Base-by-base conservation (phyloP, 2,888 invertebrate species). In the Dexiosoma caninum region DNA sequence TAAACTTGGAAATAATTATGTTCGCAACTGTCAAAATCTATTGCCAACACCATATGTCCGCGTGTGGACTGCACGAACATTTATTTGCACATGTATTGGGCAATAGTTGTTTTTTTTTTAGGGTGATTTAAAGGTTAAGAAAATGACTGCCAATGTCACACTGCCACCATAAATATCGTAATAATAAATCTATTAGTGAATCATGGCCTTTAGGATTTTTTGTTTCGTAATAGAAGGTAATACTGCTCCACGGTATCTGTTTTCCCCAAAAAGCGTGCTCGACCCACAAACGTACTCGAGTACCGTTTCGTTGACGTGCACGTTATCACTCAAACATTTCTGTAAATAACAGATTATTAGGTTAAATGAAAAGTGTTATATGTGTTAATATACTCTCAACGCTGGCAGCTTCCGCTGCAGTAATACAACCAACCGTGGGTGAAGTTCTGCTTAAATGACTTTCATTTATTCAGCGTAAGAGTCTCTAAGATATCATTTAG, bases 281-380 rank as follows among this genome's bases (percentile, higher is more conserved):
- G 30, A 71, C 30, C 55, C 10, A 55, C 10, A 71, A 30, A 30
- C 51, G 16, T 23, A 35, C 62, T 72, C 55, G 40, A 60, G 71
- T 40, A 35, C 30, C 42, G 32, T 60, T 57, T 44, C 19, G 37
- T 60, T 71, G 10, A 35, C 14, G 35, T 9, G 12, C 19, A 40
- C 46, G 40, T 14, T 37, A 5, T 14, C 37, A 7, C 21, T 46
- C 30, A 32, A 0, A 12, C 37, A 40, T 12, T n/a, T 16, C 37
- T 40, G 16, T 5, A 70, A 74, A 74, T 30, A 30, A 19, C 35
- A 57, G 49, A 67, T 66, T 42, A 66, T 66, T 66, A 30, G 49
- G 57, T 49, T 74, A 40, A 74, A 57, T 66, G 30, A 44, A 67
- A 49, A 53, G 32, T 40, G 16, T 66, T 37, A 64, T 72, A 35